Evolutionary conservation across 2,888 invertebrate genomes (phyloP), one percentile per base, ranked within the genome.

Genomic region (Blomia tropicalis): DNA sequence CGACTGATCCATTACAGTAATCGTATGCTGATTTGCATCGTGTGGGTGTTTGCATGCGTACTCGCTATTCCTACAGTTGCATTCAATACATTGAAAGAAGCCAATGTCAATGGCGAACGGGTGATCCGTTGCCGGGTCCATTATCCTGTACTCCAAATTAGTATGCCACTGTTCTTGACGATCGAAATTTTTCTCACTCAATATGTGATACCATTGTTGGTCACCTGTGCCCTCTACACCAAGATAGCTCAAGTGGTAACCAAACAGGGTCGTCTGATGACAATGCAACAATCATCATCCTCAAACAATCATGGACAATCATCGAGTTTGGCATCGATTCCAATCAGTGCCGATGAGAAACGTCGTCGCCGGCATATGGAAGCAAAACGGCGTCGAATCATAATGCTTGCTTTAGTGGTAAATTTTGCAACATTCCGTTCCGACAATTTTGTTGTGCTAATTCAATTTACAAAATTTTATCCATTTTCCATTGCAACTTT

Each of bases 321-420:
- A 41, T 3, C 41, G 19, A 41, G 14, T n/a, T 72, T 73, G 2
- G 72, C 73, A 11, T n/a, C n/a, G n/a, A n/a, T n/a, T n/a, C n/a
- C n/a, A n/a, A n/a, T n/a, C n/a, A 27, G 29, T 29, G 19, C 5
- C 19, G 75, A 75, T 1, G 71, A 72, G 22, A 68, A 71, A 19
- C 76, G 75, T 68, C 70, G 72, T 53, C 68, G 70, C 51, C 68
- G 70, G 74, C 75, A 62, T 69, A 70, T 2, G 68, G 71, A 53
- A 19, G 72, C 73, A 5, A 75, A 75, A 64, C 69, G 72, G 58
- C 74, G 73, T 66, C 75, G 75, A 36, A 75, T 76, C 59, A 74
- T 75, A 68, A 75, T 77, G 72, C 69, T 77, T 19, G 71, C 75
- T n/a, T 67, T 74, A 3, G 75, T 76, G 2, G 74, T 76, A n/a